Evolutionary conservation across 2,888 invertebrate species (phyloP).

Genomic region (Strigamia transsilvanica): DNA sequence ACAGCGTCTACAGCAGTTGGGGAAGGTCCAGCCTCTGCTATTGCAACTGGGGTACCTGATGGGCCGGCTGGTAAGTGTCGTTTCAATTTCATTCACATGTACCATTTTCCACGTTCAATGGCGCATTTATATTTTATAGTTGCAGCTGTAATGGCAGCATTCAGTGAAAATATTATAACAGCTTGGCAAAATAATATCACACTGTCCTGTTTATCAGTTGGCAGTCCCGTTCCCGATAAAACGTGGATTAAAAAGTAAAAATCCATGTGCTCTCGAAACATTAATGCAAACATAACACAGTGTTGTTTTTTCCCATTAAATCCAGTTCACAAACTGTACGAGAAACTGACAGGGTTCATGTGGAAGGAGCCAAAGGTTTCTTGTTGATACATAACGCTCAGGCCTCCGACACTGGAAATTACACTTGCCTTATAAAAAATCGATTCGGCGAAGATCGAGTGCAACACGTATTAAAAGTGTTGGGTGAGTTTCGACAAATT

Average conservation of each 20-base stretch:
- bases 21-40: constrained; percentile 81
- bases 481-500: constrained; percentile 16
- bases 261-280: background rate
- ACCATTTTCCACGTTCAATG: background rate
- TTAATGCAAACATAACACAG: too few relatives aligned
- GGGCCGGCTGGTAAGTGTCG: constrained; percentile 50
- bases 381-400: constrained; percentile 70
- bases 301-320: background rate
- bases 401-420: constrained; percentile 86
- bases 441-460: constrained; percentile 53
- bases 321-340: constrained; percentile 41
- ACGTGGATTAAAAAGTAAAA: constrained; percentile 69
- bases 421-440: constrained; percentile 87
- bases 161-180: constrained; percentile 69
- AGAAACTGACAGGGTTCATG: constrained; percentile 41
- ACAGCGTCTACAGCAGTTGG: constrained; percentile 83
- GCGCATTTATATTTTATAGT: constrained; percentile 65
- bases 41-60: constrained; percentile 75
- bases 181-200: constrained; percentile 89
- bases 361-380: constrained; percentile 60
- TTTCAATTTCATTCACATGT: background rate
- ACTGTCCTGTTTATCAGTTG: constrained; percentile 84
- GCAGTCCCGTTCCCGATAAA: constrained; percentile 78
- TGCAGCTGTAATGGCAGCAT: constrained; percentile 87
- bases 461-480: constrained; percentile 30